Percentiles rank a stretch among this genome's conserved stretches.
Conservation (phyloP, 2,113 vertebrate genomes). For the Mirounga angustirostris region DNA sequence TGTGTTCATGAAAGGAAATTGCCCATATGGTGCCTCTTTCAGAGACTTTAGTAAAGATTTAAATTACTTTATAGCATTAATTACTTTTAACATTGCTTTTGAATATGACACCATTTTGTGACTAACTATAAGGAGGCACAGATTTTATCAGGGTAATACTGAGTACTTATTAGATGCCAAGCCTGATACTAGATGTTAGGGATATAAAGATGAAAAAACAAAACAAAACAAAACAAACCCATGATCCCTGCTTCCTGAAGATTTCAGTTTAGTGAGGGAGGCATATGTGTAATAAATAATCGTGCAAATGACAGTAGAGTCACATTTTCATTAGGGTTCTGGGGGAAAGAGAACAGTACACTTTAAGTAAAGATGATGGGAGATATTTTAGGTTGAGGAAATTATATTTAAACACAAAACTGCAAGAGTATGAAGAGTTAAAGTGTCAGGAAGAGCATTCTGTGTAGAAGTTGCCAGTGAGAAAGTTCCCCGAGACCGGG, state of each 20-base stretch:
- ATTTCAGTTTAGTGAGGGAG: background rate
- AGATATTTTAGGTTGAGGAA: background rate
- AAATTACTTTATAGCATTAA: conserved; percentile 25
- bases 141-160: background rate
- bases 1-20: background rate
- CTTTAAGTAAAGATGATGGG: background rate
- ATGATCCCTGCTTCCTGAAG: background rate
- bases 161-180: background rate
- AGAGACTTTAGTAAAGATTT: conserved; percentile 25
- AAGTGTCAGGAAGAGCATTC: background rate
- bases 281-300: background rate
- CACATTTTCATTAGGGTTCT: background rate
- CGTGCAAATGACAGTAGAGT: background rate
- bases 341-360: background rate
- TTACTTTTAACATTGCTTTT: conserved; percentile 20
- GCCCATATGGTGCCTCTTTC: background rate
- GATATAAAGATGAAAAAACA: background rate
- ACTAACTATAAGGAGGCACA: background rate
- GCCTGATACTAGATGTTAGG: background rate
- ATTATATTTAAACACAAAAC: background rate
- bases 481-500: background rate
- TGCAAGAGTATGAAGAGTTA: background rate
- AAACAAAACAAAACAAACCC: background rate
- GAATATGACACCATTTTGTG: background rate
- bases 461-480: background rate